These are phyloP conservation scores for Coleophora deauratella DNA, from an alignment of 2,888 invertebrate genomes.

Conservation along the genomic window DNA sequence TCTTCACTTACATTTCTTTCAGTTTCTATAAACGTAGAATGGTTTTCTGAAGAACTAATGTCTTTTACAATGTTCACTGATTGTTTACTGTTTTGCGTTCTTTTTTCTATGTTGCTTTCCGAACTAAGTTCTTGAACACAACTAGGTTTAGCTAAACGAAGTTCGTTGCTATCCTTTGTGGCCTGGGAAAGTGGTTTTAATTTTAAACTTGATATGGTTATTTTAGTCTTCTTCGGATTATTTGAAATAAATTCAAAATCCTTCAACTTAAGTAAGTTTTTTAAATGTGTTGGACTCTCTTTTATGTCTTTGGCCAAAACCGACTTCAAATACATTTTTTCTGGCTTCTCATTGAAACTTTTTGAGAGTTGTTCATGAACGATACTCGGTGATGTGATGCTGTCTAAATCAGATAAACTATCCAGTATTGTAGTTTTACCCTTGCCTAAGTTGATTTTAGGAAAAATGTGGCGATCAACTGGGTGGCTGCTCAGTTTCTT, in stretches of 20 bases:
- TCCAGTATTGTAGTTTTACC: conserved; percentile 1
- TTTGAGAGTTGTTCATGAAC: conserved; percentile 11
- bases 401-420: conserved; percentile 13
- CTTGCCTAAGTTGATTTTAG: neutral
- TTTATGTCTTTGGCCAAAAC: conserved; percentile 6
- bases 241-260: conserved; percentile 32
- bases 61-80: no score
- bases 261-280: conserved; percentile 36
- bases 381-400: conserved; percentile 16
- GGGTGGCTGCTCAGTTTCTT: neutral
- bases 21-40: no score
- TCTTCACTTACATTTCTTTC: no score
- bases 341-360: neutral
- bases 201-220: conserved; percentile 9
- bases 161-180: no score
- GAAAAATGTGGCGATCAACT: no score
- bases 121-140: no score
- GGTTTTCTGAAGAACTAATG: no score
- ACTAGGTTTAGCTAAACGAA: no score
- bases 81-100: no score
- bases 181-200: neutral
- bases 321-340: no score
- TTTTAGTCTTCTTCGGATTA: conserved; percentile 6
- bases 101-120: no score
- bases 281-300: conserved; percentile 21